Evolutionary conservation across 2,888 invertebrate genomes (phyloP), one percentile per base, ranked within the genome.

Genomic region (Ochropleura plecta): DNA sequence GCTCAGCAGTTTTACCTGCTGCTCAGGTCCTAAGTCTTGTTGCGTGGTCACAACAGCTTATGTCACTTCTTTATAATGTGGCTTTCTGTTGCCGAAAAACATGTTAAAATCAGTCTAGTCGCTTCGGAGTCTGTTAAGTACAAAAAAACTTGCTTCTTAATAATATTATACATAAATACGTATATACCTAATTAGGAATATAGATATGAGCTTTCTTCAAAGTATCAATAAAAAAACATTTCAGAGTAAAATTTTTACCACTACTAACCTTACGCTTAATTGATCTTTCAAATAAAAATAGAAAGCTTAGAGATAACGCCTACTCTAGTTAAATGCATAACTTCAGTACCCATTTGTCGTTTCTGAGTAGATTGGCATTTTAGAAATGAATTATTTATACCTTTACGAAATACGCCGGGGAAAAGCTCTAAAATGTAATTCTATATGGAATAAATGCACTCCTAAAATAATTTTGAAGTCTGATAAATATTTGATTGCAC

Each of bases 361-460:
- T 69, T 14, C 5, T 55, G 18, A 57, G 18, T 14, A 1, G 16
- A 53, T 18, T 64, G 16, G 18, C 7, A 53, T 44, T 78, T 64
- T 30, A 59, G 12, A 30, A 44, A 64, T 78, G 3, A 68, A 65
- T 73, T 68, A 75, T 74, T 78, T 75, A 76, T 49, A 70, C 14
- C n/a, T 73, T 30, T 48, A 16, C 10, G 10, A 71, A 77, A 69
- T 67, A 64, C 10, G 8, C 44, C 7, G 18, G 30, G 3, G 12
- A 48, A 69, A 68, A 12, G 42, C 14, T n/a, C 4, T 9, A 14
- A 49, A 64, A 53, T 40, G 10, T 30, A 51, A 46, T 18, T 10
- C 20, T 44, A 42, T 30, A 40, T 57, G 46, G 14, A 40, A 67
- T 55, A 30, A 64, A 42, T 59, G n/a, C 9, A 40, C 18, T 60